Percentiles rank a stretch among this genome's conserved stretches.
Conservation (phyloP, 2,888 invertebrate genomes). For the Epiblema foenella region DNA sequence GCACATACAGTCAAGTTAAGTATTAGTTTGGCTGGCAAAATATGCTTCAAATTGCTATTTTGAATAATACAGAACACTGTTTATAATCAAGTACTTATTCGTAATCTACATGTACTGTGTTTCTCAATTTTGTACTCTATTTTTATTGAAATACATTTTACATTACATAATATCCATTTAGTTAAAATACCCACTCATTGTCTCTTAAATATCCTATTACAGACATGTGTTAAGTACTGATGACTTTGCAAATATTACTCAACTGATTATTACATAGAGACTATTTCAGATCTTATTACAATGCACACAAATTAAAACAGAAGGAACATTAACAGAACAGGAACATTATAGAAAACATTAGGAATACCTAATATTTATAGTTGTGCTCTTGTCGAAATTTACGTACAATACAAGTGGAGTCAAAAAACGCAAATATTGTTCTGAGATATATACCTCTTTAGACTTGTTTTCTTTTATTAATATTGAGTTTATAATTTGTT, state of each 20-base stretch:
- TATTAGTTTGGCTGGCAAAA: not conserved
- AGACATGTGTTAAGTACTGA: not conserved
- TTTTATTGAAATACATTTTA: no score
- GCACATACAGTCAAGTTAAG: not conserved
- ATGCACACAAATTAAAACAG: no score
- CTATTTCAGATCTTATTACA: not conserved
- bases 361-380: no score
- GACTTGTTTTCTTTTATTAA: not conserved
- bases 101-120: no score
- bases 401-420: not conserved
- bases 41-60: not conserved
- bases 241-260: slow-evolving; percentile 3
- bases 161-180: not conserved
- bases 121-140: no score
- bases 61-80: not conserved
- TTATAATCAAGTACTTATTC: not conserved
- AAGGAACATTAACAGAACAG: no score
- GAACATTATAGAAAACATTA: no score
- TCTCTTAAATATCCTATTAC: not conserved
- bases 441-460: not conserved
- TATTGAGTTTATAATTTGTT: not conserved
- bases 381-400: not conserved
- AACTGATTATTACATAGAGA: not conserved
- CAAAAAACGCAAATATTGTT: not conserved
- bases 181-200: not conserved